Base-by-base conservation (phyloP, 2,113 vertebrate species). In the Saguinus midas region DNA sequence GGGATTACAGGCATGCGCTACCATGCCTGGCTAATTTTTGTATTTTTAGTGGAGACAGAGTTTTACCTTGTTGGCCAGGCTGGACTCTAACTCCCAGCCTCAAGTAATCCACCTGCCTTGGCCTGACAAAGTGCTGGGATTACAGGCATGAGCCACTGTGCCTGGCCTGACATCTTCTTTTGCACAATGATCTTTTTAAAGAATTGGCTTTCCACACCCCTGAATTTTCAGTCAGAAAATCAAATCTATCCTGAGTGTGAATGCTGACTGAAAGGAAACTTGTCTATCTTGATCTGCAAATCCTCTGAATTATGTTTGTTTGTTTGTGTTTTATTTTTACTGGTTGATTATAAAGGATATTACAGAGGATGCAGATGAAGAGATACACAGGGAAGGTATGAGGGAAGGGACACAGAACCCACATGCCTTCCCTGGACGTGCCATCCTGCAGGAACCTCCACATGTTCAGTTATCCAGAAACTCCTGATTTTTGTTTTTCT, bases 151-250 rank as follows among this genome's bases (percentile, higher is more conserved):
- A 64, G 61, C 61, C 27, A 64, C 61, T 12, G 27, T 0, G 12
- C 61, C 27, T 64, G 61, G 61, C 27, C 61, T 64, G 61, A 64
- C 27, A 29, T 13, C 25, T 27, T 61, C 61, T 78, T 68, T 72
- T 79, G n/a, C 32, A 61, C 25, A n/a, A 5, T 17, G 20, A 17
- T 32, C 92, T 80, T 92, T 57, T 68, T 90, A 37, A 94, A 72
- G 43, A 87, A 82, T 23, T 70, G n/a, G 23, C 32, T 85, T 85
- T 64, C 58, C 6, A 13, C 35, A 81, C 91, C 32, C n/a, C 75
- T 95, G 64, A 90, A 78, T 95, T 87, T 97, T 16, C 57, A 37
- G 25, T 79, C 61, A 84, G 87, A 92, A 97, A 88, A 73, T 58
- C 58, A 57, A 91, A 35, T 87, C 86, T 88, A 40, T 12, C 20